Evolutionary conservation across 2,113 vertebrate species (phyloP).

Genomic region (Scomber colias): DNA sequence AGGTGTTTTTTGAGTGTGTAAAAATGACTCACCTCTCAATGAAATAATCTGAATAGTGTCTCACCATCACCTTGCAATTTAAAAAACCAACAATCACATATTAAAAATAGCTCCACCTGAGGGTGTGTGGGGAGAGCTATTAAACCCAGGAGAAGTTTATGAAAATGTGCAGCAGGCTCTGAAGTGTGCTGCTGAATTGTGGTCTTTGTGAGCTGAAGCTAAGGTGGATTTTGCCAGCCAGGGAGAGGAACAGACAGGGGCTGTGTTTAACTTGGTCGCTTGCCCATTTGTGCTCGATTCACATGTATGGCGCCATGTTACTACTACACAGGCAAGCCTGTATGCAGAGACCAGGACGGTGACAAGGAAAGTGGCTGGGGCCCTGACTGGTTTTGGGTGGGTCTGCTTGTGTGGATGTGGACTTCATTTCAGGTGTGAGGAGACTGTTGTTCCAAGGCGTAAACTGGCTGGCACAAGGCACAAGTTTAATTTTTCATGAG

Average conservation of each 20-base stretch:
- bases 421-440: constrained; percentile 62
- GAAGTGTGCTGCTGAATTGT: constrained; percentile 79
- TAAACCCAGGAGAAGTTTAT: constrained; percentile 69
- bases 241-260: constrained; percentile 69
- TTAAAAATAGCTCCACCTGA: constrained; percentile 56
- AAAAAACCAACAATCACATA: constrained; percentile 57
- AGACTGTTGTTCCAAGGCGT: constrained; percentile 40
- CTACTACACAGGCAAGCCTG: constrained; percentile 55
- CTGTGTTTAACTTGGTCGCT: constrained; percentile 80
- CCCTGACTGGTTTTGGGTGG: constrained; percentile 50
- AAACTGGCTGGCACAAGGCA: background rate
- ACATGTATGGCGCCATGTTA: constrained; percentile 61
- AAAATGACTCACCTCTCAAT: constrained; percentile 55
- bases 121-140: constrained; percentile 57
- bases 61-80: constrained; percentile 50
- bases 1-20: constrained; percentile 56
- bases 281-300: constrained; percentile 70
- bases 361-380: constrained; percentile 37
- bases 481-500: constrained; percentile 3
- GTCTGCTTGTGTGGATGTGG: constrained; percentile 52
- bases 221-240: constrained; percentile 70
- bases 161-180: constrained; percentile 60
- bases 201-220: constrained; percentile 80
- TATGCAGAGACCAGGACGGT: constrained; percentile 44
- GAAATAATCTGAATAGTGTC: constrained; percentile 66